phyloP scores from a whole-genome alignment of 2,113 vertebrate genomes.

The Daphoenositta chrysoptera region DNA sequence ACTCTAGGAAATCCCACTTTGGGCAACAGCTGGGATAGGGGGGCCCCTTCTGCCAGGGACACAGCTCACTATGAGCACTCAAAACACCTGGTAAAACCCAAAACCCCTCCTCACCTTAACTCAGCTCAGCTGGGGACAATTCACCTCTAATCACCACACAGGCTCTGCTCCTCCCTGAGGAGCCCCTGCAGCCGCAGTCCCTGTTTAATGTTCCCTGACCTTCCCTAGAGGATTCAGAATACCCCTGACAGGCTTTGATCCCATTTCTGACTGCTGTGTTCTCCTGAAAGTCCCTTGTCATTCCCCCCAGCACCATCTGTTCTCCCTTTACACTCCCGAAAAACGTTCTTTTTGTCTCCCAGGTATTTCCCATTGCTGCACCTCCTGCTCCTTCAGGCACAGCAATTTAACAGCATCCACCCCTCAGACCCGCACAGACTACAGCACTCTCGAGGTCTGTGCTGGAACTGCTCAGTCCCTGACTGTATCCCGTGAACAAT shows the following conservation, averaged over 20 bases:
- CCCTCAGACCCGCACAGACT: rapidly evolving
- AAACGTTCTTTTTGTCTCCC: background rate
- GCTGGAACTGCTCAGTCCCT: background rate
- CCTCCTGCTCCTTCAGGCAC: background rate
- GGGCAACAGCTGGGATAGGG: rapidly evolving
- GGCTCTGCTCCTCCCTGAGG: background rate
- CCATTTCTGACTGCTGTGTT: background rate
- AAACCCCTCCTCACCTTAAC: background rate
- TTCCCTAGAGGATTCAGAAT: background rate
- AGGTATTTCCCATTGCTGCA: background rate
- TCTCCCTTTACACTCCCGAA: background rate
- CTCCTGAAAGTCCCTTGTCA: background rate
- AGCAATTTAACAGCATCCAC: background rate
- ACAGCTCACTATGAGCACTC: background rate
- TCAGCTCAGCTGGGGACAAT: background rate
- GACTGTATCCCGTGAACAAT: background rate
- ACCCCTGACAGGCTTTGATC: background rate
- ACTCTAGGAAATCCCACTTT: background rate
- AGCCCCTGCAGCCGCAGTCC: rapidly evolving
- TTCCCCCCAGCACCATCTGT: background rate
- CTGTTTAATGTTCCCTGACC: background rate
- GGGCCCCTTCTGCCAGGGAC: rapidly evolving
- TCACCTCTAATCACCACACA: background rate
- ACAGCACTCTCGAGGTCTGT: rapidly evolving
- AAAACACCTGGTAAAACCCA: background rate